phyloP scores from a whole-genome alignment of 1,140 invertebrate genomes.

The Anoplophora glabripennis region DNA sequence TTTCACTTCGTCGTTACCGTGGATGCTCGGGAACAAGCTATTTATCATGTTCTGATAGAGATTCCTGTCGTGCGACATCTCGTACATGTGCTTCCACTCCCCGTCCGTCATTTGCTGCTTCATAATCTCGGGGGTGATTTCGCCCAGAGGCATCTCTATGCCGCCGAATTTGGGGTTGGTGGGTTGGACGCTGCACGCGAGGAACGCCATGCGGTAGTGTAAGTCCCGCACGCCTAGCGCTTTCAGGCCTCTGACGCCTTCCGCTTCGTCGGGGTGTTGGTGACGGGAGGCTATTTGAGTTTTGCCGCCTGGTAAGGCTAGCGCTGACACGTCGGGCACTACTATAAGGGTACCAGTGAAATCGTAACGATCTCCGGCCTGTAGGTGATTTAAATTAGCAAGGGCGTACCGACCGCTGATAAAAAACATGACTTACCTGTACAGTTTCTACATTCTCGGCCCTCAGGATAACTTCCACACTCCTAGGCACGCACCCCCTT shows the following conservation, averaged over 20 bases:
- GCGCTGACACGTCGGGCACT: slow-evolving; percentile 89
- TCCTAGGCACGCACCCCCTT: slow-evolving; percentile 93
- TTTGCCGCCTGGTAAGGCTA: slow-evolving; percentile 82
- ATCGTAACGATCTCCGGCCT: slow-evolving; percentile 82
- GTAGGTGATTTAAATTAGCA: neutral
- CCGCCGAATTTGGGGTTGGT: slow-evolving; percentile 84
- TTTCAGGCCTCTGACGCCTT: slow-evolving; percentile 86
- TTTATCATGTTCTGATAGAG: slow-evolving; percentile 89
- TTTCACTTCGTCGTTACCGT: slow-evolving; percentile 98
- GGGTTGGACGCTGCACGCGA: slow-evolving; percentile 87
- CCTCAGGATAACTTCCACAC: slow-evolving; percentile 93
- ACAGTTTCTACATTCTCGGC: slow-evolving; percentile 96
- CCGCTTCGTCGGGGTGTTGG: slow-evolving; percentile 69
- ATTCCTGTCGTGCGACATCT: slow-evolving; percentile 94
- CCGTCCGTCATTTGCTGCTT: slow-evolving; percentile 91
- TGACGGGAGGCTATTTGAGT: slow-evolving; percentile 78
- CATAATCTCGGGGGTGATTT: slow-evolving; percentile 85
- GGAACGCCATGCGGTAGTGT: slow-evolving; percentile 92
- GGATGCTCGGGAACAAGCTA: slow-evolving; percentile 95
- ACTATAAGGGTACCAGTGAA: slow-evolving; percentile 97
- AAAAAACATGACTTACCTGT: slow-evolving; percentile 74
- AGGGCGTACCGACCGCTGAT: neutral
- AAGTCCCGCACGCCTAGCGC: slow-evolving; percentile 92
- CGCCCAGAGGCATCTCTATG: slow-evolving; percentile 71
- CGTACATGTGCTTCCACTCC: slow-evolving; percentile 94